Conservation (phyloP, 2,888 invertebrate genomes). For the Miltochrista miniata region DNA sequence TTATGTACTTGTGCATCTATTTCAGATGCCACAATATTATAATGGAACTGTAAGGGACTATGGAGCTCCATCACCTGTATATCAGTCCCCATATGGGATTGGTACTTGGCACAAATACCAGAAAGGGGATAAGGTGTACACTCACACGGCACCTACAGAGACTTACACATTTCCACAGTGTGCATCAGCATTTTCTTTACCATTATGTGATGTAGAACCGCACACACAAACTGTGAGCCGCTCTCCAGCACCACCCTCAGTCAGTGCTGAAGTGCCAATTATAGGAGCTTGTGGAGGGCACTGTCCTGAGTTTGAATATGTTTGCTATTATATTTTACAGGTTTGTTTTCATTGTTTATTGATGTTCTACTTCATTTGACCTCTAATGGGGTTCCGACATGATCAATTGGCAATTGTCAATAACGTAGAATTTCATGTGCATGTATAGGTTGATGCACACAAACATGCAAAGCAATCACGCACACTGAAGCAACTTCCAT, state of each 20-base stretch:
- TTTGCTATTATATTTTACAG: constrained; percentile 88
- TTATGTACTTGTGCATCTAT: constrained; percentile 12
- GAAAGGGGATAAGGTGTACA: constrained; percentile 55
- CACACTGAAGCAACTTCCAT: no score
- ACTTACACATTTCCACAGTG: constrained; percentile 70
- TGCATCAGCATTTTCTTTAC: constrained; percentile 74
- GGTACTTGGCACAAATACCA: constrained; percentile 69
- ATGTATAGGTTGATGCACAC: no score
- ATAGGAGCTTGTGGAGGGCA: constrained; percentile 88
- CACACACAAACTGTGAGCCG: constrained; percentile 47
- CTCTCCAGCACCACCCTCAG: constrained; percentile 65
- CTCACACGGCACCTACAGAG: constrained; percentile 48
- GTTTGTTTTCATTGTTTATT: constrained; percentile 49
- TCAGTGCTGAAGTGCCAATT: constrained; percentile 80
- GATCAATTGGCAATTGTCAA: no score
- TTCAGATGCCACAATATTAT: constrained; percentile 72
- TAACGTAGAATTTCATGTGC: no score
- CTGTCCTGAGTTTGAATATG: constrained; percentile 88
- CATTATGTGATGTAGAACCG: constrained; percentile 62
- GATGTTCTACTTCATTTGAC: no score
- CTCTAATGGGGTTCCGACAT: no score
- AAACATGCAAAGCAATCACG: no score
- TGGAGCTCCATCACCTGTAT: constrained; percentile 75
- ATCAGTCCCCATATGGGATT: constrained; percentile 74
- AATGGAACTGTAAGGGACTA: constrained; percentile 62